Base-by-base conservation (phyloP, 2,797 vertebrate genomes). In the Hoplostethus atlanticus region DNA sequence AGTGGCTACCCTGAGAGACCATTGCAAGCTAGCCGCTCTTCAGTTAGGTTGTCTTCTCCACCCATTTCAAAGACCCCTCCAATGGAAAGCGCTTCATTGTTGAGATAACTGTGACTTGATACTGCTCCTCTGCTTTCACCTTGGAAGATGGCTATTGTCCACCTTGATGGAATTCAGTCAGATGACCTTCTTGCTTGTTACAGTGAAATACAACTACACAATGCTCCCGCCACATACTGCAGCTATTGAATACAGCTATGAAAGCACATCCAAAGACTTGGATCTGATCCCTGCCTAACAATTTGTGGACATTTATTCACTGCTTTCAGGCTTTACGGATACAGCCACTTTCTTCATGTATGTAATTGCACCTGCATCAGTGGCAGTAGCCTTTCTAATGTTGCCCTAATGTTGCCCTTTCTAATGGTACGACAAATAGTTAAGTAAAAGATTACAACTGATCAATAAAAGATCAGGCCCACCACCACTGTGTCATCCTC, bases 31-130 rank as follows among this genome's bases (percentile, higher is more conserved):
- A 5, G 11, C 8, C 40, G 0, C 64, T 79, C 84, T 74, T 81
- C 52, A 69, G 62, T 40, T 77, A 25, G 47, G 8, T 71, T 84
- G 81, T 76, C 53, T 84, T 91, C 58, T 68, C 76, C 47, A 36
- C 21, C n/a, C 2, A 2, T 72, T 75, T 79, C 56, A 78, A 84
- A 83, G 52, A 54, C 52, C 50, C 80, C 71, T 84, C 53, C 56
- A 79, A 68, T 13, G 57, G 31, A 63, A 70, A 72, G 66, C 0
- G 1, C 21, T 62, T 59, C 63, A 71, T 72, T 81, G 68, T 68
- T 66, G 63, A 73, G 68, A 5, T 57, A 64, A 64, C 54, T 47
- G 48, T 55, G 78, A 77, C 58, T 83, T 80, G 54, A 84, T 75
- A 44, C 40, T 0, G 38, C 58, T 72, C 34, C 63, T 76, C 47